Base-by-base conservation (phyloP, 2,888 invertebrate genomes). In the Dasysyrphus tricinctus region DNA sequence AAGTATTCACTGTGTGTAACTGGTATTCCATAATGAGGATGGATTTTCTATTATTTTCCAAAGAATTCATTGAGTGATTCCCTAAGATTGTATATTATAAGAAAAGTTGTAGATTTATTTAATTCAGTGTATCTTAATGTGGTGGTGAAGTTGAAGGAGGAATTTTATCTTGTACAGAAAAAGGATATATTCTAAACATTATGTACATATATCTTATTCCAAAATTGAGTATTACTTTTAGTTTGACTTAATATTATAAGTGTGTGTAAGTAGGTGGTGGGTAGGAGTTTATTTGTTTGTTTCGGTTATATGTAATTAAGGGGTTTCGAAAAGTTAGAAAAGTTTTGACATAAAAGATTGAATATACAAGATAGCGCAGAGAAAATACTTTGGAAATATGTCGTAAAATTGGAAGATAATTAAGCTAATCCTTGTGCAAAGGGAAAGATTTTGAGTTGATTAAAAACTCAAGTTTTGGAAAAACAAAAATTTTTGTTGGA, bases 391-490 rank as follows among this genome's bases (percentile, higher is more conserved):
- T 77, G 69, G 47, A 78, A 77, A 74, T 78, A 73, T 81, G 85
- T 81, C 85, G 81, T 80, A 85, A 85, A 85, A 85, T 85, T 78
- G 77, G 74, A 74, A 77, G 81, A 81, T 85, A 77, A 85, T 85
- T 81, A 77, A 77, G 76, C 73, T 73, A 57, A 69, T 80, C 77
- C 70, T 47, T 57, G 11, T 44, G 59, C 57, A 37, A 42, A n/a
- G 16, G 34, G 59, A 51, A 67, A 61, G 74, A 44, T 69, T 39
- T 61, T 37, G 24, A 44, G 74, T 78, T 82, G 82, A 82, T 82
- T 82, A 63, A 82, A 82, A 78, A 73, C 67, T n/a, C 37, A 42
- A 82, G 73, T 82, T 24, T 73, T 67, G 2, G 19, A 12, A 49
- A 67, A 49, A 67, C 67, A 65, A 63, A 44, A 42, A 63, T 7